Evolutionary conservation across 1,140 invertebrate species (phyloP), one percentile per base, ranked within the genome.

Genomic region (Pantala flavescens): DNA sequence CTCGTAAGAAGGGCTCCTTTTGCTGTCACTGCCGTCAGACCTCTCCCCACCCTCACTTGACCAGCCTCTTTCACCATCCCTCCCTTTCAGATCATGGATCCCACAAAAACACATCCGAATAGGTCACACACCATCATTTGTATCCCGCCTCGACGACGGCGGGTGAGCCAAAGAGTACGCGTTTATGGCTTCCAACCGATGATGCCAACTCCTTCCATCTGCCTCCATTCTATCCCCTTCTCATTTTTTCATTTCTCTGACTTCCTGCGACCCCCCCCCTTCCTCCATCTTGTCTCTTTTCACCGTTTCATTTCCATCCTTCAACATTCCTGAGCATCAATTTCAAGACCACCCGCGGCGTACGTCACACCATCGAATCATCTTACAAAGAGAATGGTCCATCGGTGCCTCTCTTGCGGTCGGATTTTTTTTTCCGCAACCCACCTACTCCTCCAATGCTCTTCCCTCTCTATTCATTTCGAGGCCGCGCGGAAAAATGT

Each of bases 221-320:
- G 55, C 75, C 21, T 43, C 71, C 24, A 78, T 76, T 55, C 75
- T 71, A 75, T 71, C 74, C 73, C 75, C 72, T 43, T 71, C 76
- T 42, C 72, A 76, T 71, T 76, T 78, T 76, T 74, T 76, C 75
- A 75, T 75, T 75, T 75, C 55, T 72, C 71, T 84, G 83, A 83
- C 82, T 83, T 80, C 82, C 82, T 81, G 80, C 80, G 77, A 78
- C 78, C 78, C 78, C 79, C 80, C 80, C 79, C 81, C 82, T 79
- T 82, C 82, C 82, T 81, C 82, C 80, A 81, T 81, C 80, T 81
- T 82, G 81, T 71, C 42, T 63, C 23, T 36, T 43, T 63, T 63
- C 72, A 24, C 72, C 43, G 11, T 73, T 70, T 24, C 72, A 63
- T 63, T 63, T 63, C 49, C 49, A 63, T 63, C 74, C 55, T 70